A percentile compares a stretch with the other conserved stretches of the same genome.
Evolutionary conservation across 2,888 invertebrate genomes (phyloP).

Genomic region (Dexiosoma caninum): DNA sequence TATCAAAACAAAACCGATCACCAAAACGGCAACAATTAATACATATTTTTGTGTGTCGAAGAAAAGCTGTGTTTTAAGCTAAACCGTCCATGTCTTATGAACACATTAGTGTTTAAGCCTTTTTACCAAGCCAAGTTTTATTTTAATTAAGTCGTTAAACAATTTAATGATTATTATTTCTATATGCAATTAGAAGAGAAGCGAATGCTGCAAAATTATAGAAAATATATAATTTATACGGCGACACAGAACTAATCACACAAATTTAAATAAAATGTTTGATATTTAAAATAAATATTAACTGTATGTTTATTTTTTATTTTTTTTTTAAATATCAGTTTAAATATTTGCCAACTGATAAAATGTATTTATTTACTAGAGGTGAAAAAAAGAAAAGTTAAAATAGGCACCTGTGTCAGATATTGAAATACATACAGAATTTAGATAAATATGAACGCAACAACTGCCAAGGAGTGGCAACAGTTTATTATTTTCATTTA

Average conservation of each 20-base stretch:
- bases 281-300: conserved; percentile 28
- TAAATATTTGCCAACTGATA: conserved; percentile 40
- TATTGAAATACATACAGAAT: conserved; percentile 19
- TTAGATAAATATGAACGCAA: background rate
- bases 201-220: background rate
- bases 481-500: conserved; percentile 10
- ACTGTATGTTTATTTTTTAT: background rate
- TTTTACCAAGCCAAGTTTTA: too few species aligned
- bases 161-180: too few species aligned
- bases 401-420: conserved; percentile 18
- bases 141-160: too few species aligned
- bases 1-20: too few species aligned
- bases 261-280: conserved; percentile 19
- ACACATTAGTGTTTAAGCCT: too few species aligned
- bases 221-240: background rate
- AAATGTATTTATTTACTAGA: conserved; percentile 11
- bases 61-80: too few species aligned
- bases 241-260: background rate
- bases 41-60: too few species aligned
- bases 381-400: background rate
- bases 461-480: conserved; percentile 43
- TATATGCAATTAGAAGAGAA: too few species aligned
- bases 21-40: too few species aligned
- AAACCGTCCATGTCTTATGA: too few species aligned
- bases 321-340: background rate